Percentiles rank a stretch among this genome's conserved stretches.
Evolutionary conservation across 1,140 invertebrate species (phyloP).

Genomic region (Achatina immaculata): DNA sequence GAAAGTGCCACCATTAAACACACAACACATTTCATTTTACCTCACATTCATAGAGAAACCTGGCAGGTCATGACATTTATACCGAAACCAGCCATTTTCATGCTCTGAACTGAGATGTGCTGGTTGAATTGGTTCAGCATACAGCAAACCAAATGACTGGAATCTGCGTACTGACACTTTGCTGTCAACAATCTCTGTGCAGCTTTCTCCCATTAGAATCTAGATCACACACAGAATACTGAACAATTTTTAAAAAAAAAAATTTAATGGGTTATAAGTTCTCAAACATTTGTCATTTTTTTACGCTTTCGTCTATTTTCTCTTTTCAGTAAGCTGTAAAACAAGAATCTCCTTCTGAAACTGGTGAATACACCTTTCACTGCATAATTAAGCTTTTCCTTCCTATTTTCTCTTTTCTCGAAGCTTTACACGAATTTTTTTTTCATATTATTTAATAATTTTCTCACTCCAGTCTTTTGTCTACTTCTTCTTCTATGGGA

Average conservation of each 20-base stretch:
- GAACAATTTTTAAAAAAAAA: not conserved
- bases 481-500: no score
- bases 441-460: no score
- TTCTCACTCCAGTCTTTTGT: no score
- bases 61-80: conserved; percentile 34
- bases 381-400: no score
- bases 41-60: conserved; percentile 37
- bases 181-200: conserved; percentile 16
- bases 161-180: conserved; percentile 41
- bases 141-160: conserved; percentile 40
- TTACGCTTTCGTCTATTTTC: no score
- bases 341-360: no score
- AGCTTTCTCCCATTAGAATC: conserved; percentile 24
- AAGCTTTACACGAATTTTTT: no score
- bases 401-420: no score
- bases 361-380: no score
- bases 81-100: conserved; percentile 34
- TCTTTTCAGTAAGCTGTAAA: no score
- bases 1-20: not conserved
- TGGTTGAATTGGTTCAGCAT: conserved; percentile 11
- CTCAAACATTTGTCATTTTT: no score
- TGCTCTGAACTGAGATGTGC: not conserved
- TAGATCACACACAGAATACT: not conserved
- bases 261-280: not conserved
- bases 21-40: not conserved